These are phyloP conservation scores for Cyprinodon variegatus DNA, from an alignment of 2,113 vertebrate species.

Conservation along the genomic window DNA sequence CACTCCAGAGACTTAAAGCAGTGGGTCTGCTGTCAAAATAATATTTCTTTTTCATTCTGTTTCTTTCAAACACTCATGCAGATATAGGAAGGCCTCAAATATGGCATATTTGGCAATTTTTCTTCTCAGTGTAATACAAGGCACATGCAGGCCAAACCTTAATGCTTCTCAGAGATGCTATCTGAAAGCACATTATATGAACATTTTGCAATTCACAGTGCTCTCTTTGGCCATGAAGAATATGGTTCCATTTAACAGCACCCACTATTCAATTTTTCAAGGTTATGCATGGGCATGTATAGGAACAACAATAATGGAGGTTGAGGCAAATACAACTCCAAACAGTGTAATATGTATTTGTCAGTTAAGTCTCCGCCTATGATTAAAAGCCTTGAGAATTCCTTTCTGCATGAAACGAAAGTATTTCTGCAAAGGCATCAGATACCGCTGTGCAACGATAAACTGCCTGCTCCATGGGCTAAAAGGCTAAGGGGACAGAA, in stretches of 20 bases:
- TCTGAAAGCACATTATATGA: slow-evolving; percentile 76
- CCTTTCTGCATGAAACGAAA: slow-evolving; percentile 72
- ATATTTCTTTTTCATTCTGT: slow-evolving; percentile 40
- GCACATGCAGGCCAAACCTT: slow-evolving; percentile 69
- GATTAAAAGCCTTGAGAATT: slow-evolving; percentile 79
- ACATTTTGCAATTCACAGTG: slow-evolving; percentile 69
- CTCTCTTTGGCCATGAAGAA: slow-evolving; percentile 72
- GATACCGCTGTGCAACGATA: slow-evolving; percentile 79
- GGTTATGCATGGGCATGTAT: slow-evolving; percentile 75
- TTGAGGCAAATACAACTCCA: slow-evolving; percentile 65
- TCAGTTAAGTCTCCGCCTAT: slow-evolving; percentile 73
- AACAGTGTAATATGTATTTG: slow-evolving; percentile 78
- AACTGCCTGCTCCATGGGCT: slow-evolving; percentile 68
- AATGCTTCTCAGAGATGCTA: slow-evolving; percentile 78
- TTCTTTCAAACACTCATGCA: slow-evolving; percentile 39
- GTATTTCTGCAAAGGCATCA: slow-evolving; percentile 82
- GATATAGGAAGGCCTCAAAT: slow-evolving; percentile 48
- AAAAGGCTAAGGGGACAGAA: slow-evolving; percentile 64
- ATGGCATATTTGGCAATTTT: slow-evolving; percentile 51
- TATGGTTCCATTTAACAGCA: slow-evolving; percentile 72
- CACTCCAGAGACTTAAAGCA: slow-evolving; percentile 44
- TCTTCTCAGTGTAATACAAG: slow-evolving; percentile 58
- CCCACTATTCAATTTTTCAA: slow-evolving; percentile 73
- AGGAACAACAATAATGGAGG: slow-evolving; percentile 75
- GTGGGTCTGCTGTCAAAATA: slow-evolving; percentile 62